Evolutionary conservation across 2,888 invertebrate genomes (phyloP), one percentile per base, ranked within the genome.

Genomic region (Drosophila antonietae): DNA sequence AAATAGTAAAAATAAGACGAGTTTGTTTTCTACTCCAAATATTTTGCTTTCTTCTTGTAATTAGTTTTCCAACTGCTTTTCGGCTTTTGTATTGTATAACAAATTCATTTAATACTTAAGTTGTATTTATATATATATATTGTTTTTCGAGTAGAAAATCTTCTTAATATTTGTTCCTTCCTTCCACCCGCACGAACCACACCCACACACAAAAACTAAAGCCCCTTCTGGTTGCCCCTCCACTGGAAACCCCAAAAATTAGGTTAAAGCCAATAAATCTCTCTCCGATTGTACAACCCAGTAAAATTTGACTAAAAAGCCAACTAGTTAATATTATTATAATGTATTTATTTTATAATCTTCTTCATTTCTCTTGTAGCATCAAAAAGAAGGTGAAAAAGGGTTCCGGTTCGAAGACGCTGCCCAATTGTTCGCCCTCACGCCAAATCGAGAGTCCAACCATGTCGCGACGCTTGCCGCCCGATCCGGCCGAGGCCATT

Each of bases 341-440:
- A 55, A 53, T 23, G 6, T 41, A 35, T 15, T 18, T 20, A 31
- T 31, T 53, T 14, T 6, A 41, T 33, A 46, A 58, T 20, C 12
- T 10, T 70, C 33, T 46, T 47, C 41, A 12, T 62, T 20, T 65
- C n/a, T 70, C 8, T 76, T 93, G 33, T 92, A 96, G 97, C 93
- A 97, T 97, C 91, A 97, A 97, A 93, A 96, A 97, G 93, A 97
- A 97, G 93, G 97, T 96, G 89, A 96, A 96, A 93, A 96, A 96
- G 91, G 95, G 95, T 28, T 96, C 96, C 0, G 97, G 97, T 31
- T 97, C 97, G 7, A 97, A 97, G 93, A 97, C 97, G 6, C 93
- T 97, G 76, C 97, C 97, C 56, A 95, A 96, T 78, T 96, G 96
- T 93, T 97, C 96, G 89, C 97, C 97, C 12, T 97, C 97, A 62